Conservation (phyloP, 2,797 vertebrate genomes). For the Cuniculus paca region DNA sequence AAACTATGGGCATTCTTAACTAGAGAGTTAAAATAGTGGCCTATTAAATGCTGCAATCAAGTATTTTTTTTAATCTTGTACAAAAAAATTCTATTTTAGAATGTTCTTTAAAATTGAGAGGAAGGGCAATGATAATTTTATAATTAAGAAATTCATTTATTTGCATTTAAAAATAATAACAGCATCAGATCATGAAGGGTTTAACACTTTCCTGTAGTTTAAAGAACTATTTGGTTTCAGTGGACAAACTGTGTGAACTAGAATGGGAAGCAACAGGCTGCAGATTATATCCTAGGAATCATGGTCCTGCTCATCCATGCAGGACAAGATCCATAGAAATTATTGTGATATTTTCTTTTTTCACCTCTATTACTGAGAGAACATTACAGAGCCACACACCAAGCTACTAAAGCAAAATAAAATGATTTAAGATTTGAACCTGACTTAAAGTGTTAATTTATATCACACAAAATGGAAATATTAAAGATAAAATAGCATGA, state of each 20-base stretch:
- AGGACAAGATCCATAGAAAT: background rate
- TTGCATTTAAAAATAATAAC: background rate
- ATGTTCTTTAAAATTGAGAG: background rate
- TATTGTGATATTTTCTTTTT: background rate
- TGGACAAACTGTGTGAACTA: background rate
- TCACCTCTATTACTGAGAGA: background rate
- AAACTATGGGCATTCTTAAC: constrained; percentile 26
- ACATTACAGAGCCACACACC: background rate
- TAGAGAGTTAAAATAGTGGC: constrained; percentile 39
- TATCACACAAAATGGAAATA: background rate
- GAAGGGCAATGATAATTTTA: background rate
- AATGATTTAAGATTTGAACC: constrained; percentile 32
- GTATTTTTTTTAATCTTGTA: constrained; percentile 4
- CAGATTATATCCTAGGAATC: background rate
- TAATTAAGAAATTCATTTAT: background rate
- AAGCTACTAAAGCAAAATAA: background rate
- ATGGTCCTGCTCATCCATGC: background rate
- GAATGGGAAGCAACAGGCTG: background rate
- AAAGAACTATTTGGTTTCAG: constrained; percentile 39
- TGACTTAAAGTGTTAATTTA: background rate
- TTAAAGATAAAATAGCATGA: background rate
- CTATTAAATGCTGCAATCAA: background rate
- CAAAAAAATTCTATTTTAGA: background rate
- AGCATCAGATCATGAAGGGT: background rate
- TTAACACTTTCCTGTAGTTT: background rate